Evolutionary conservation across 1,140 invertebrate species (phyloP), one percentile per base, ranked within the genome.

Genomic region (Aporrectodea caliginosa): DNA sequence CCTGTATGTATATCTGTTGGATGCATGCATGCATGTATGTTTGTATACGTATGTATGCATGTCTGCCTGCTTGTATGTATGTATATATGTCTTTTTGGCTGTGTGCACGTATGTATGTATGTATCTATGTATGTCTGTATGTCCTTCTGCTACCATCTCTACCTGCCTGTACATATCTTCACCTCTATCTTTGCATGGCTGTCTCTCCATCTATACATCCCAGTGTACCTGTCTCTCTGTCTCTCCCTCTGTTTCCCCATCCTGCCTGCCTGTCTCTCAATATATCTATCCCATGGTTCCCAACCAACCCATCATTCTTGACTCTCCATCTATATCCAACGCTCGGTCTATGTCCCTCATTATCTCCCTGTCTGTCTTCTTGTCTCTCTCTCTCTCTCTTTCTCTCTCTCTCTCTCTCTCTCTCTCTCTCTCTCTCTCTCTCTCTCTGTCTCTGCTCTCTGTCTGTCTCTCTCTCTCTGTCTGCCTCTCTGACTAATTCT

Each of bases 1-100:
- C 75, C 31, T 75, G 73, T 75, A 35, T 31, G 29, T 79, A 31
- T 75, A 43, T 79, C 27, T 32, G 69, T 79, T 22, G n/a, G n/a
- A n/a, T n/a, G n/a, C n/a, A n/a, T n/a, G n/a, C n/a, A n/a, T n/a
- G n/a, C n/a, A n/a, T n/a, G n/a, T 14, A 27, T 75, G 31, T 6
- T n/a, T 75, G 35, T 35, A 14, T 30, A 30, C 6, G 71, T 58
- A 32, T 75, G 34, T 75, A n/a, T 75, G 72, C 58, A 27, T 75
- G 22, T 79, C 22, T 73, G 35, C 73, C n/a, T 78, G 34, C 34
- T 16, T 14, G 1, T 75, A 6, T 69, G 12, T 68, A 14, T 75
- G 73, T 75, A 6, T 35, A 30, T 32, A 27, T 68, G 33, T 79
- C 27, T 30, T 1, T 75, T 1, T 76, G 30, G 43, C 29, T 79